phyloP scores from a whole-genome alignment of 1,140 invertebrate species.

The Nymphalis io region DNA sequence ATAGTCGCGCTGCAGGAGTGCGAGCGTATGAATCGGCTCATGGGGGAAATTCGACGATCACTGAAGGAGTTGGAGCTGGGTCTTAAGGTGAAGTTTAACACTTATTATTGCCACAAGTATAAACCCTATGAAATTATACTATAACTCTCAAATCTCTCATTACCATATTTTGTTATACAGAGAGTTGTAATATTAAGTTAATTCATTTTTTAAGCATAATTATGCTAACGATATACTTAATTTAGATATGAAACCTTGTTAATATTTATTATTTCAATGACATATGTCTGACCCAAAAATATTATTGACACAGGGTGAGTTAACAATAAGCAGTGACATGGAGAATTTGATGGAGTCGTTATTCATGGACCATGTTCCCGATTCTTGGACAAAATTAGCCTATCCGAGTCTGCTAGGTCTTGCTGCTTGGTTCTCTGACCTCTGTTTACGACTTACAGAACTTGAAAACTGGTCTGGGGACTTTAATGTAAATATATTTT shows the following conservation, averaged over 20 bases:
- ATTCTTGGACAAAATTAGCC: slow-evolving; percentile 90
- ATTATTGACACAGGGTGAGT: slow-evolving; percentile 86
- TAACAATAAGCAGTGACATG: slow-evolving; percentile 96
- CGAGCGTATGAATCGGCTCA: slow-evolving; percentile 95
- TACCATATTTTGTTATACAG: too few relatives aligned
- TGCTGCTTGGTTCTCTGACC: slow-evolving; percentile 93
- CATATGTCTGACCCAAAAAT: background rate
- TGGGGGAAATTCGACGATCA: slow-evolving; percentile 89
- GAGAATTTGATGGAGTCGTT: slow-evolving; percentile 91
- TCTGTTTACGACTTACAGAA: slow-evolving; percentile 85
- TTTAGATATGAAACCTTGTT: too few relatives aligned
- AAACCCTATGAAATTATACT: too few relatives aligned
- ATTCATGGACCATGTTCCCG: slow-evolving; percentile 93
- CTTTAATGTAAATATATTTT: slow-evolving; percentile 63
- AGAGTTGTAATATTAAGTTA: too few relatives aligned
- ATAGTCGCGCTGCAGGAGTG: slow-evolving; percentile 98
- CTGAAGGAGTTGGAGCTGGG: slow-evolving; percentile 93
- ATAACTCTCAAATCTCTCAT: too few relatives aligned
- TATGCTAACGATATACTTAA: too few relatives aligned
- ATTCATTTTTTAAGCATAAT: too few relatives aligned
- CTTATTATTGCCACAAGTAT: background rate
- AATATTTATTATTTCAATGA: too few relatives aligned
- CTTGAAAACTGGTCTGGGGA: slow-evolving; percentile 78
- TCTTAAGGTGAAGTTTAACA: slow-evolving; percentile 84
- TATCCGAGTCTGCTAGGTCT: slow-evolving; percentile 94